Evolutionary conservation across 2,113 vertebrate species (phyloP), one percentile per base, ranked within the genome.

Genomic region (Poecile atricapillus): DNA sequence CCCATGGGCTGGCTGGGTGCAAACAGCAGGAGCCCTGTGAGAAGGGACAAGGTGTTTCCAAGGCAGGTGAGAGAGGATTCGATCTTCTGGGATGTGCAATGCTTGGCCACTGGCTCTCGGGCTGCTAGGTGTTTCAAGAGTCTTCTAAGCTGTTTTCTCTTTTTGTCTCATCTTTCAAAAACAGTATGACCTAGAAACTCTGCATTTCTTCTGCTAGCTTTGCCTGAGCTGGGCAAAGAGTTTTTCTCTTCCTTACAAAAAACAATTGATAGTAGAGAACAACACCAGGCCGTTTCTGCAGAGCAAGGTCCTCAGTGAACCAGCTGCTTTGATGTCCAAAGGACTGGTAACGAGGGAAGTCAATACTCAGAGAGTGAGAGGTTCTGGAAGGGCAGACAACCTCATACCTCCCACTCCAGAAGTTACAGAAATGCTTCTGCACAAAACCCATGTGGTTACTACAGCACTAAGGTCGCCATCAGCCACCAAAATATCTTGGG

Each of bases 61-160:
- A 24, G 50, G 43, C 1, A 1, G 0, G 0, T 13, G 20, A 33
- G 78, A 75, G 49, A 70, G 27, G 39, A 71, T 68, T 85, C 0
- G 0, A 4, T 52, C 69, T 71, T 62, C 33, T 50, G 39, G 52
- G 56, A n/a, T 33, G 3, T 37, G 60, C 58, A 46, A 4, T 55
- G 23, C 49, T 81, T 47, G 56, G 49, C 49, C n/a, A 37, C 62
- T 47, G 60, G 69, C 37, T 50, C 30, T 52, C 81, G 67, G 2
- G 0, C 60, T 81, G 41, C 37, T 31, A 16, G 18, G 82, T 89
- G 83, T 86, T 94, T 70, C 3, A 5, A 50, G 68, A 62, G 44
- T 17, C 62, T 90, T 87, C 76, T 86, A 93, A 87, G 19, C 64
- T 70, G 56, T 53, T 86, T 93, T 86, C 22, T 20, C 75, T 63